Evolutionary conservation across 2,888 invertebrate genomes (phyloP).

Genomic region (Hybos culiciformis): DNA sequence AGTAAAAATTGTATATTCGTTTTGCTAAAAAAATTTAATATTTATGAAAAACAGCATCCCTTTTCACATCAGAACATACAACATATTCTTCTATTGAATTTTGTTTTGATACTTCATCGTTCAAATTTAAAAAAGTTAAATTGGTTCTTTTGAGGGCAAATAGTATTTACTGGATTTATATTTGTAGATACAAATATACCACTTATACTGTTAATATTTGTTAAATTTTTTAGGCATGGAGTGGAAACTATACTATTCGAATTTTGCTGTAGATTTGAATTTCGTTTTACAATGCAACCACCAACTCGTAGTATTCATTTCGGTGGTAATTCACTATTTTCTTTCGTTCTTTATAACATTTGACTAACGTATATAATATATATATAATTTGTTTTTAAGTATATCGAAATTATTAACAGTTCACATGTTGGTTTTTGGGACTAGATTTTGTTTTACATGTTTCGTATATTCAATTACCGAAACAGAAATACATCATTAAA

Average conservation of each 20-base stretch:
- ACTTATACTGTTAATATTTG: slow-evolving; percentile 20
- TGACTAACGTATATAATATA: slow-evolving; percentile 81
- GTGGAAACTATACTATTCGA: too few species aligned
- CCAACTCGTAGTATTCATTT: slow-evolving; percentile 21
- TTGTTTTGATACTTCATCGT: slow-evolving; percentile 19
- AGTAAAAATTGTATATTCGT: too few species aligned
- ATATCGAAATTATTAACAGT: too few species aligned
- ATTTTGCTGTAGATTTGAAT: not conserved
- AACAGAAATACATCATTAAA: slow-evolving; percentile 92
- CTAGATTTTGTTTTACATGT: slow-evolving; percentile 90
- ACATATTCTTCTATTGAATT: slow-evolving; percentile 72
- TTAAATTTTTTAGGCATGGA: slow-evolving; percentile 15
- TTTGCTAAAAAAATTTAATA: not conserved
- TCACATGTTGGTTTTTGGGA: slow-evolving; percentile 93
- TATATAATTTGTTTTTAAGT: too few species aligned
- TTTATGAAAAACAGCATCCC: slow-evolving; percentile 67
- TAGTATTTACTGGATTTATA: slow-evolving; percentile 1
- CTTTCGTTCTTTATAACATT: slow-evolving; percentile 81
- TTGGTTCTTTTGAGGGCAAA: not conserved
- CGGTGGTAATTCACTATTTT: slow-evolving; percentile 39
- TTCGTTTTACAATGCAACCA: slow-evolving; percentile 1
- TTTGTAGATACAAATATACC: not conserved
- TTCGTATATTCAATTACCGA: slow-evolving; percentile 78
- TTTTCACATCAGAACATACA: slow-evolving; percentile 84
- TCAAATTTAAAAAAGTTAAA: not conserved